These are phyloP conservation scores for Lutraria lutraria DNA, from an alignment of 2,888 invertebrate genomes.

Conservation along the genomic window DNA sequence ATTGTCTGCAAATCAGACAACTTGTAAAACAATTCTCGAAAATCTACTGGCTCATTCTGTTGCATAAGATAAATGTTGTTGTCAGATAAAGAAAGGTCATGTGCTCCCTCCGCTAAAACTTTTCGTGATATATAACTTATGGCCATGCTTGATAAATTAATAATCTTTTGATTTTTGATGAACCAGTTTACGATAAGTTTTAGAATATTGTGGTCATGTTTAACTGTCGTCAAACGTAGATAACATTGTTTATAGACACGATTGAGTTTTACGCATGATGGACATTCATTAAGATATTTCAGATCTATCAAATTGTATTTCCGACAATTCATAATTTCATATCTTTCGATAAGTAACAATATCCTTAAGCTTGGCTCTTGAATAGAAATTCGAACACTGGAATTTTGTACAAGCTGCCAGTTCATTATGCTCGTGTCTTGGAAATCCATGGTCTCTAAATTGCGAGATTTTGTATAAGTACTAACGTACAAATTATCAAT, in stretches of 20 bases:
- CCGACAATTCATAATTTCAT: not conserved
- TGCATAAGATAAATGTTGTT: slow-evolving; percentile 41
- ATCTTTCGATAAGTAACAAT: not conserved
- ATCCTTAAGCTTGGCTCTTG: not conserved
- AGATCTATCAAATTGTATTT: not conserved
- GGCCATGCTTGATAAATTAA: not conserved
- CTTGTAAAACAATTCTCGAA: not conserved
- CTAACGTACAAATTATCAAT: not conserved
- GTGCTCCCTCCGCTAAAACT: not conserved
- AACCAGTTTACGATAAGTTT: not conserved
- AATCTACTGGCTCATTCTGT: not conserved
- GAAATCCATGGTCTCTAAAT: not conserved
- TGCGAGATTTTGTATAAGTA: not conserved
- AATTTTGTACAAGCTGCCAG: not conserved
- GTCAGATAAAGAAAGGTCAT: slow-evolving; percentile 11
- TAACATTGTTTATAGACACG: no score
- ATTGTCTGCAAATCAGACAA: not conserved
- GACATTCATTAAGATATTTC: not conserved
- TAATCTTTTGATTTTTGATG: not conserved
- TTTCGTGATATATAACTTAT: not conserved
- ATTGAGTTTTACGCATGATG: not conserved
- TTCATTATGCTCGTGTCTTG: not conserved
- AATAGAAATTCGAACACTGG: not conserved
- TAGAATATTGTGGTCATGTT: not conserved
- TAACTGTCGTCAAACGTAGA: not conserved